Conservation (phyloP, 2,113 vertebrate genomes). For the Lycaon pictus region DNA sequence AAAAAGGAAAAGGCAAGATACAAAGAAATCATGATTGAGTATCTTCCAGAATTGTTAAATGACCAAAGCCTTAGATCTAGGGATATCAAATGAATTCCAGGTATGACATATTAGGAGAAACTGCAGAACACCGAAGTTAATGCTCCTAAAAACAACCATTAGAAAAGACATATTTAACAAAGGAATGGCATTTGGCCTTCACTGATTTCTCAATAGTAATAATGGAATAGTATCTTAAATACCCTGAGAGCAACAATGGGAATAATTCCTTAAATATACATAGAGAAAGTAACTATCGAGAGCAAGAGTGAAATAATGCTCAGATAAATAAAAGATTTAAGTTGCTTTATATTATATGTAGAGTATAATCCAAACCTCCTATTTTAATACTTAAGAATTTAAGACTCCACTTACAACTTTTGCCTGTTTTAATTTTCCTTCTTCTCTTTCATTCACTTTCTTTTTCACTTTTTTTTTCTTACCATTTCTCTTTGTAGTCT, state of each 20-base stretch:
- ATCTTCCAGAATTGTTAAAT: not conserved
- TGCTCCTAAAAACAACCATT: not conserved
- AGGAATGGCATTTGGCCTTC: not conserved
- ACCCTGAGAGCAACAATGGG: not conserved
- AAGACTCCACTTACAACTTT: not conserved
- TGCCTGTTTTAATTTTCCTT: not conserved
- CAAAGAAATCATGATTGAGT: slow-evolving; percentile 1
- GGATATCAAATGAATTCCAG: not conserved
- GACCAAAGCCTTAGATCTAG: not conserved
- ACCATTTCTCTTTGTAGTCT: not conserved
- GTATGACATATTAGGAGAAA: not conserved
- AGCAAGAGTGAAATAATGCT: not conserved
- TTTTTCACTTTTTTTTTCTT: not conserved
- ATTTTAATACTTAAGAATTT: not conserved
- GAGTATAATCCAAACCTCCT: not conserved
- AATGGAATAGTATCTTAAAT: not conserved
- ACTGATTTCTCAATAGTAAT: not conserved
- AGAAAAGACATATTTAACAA: not conserved
- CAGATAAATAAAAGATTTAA: not conserved
- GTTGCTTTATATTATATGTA: not conserved
- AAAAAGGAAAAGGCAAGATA: not conserved
- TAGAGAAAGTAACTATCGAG: not conserved
- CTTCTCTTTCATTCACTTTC: not conserved
- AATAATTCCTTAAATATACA: not conserved
- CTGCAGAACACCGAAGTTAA: not conserved